These are phyloP conservation scores for Caenorhabditis virilis DNA, from an alignment of 2,888 invertebrate genomes.

Conservation along the genomic window DNA sequence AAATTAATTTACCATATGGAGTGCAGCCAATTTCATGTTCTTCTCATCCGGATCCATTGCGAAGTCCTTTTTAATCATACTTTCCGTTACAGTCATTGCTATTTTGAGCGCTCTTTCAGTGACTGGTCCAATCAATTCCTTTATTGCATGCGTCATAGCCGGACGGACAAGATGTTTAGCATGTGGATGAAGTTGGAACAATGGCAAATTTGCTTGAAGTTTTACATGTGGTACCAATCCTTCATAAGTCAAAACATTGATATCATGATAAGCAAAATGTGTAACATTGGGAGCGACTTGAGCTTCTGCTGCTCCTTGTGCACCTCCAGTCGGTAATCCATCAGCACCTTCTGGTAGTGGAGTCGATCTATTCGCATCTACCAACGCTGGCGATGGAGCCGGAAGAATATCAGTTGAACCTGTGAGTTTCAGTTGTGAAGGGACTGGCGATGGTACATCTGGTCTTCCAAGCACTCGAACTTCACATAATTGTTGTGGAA, in stretches of 20 bases:
- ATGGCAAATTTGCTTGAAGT: slow-evolving; percentile 68
- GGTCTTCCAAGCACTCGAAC: slow-evolving; percentile 39
- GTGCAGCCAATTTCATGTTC: slow-evolving; percentile 76
- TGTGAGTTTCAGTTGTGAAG: slow-evolving; percentile 33
- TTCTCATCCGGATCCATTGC: slow-evolving; percentile 92
- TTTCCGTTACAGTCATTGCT: slow-evolving; percentile 92
- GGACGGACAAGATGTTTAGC: slow-evolving; percentile 85
- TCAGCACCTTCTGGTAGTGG: slow-evolving; percentile 28
- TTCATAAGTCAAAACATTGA: slow-evolving; percentile 76
- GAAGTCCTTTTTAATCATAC: slow-evolving; percentile 92
- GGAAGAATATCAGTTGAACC: slow-evolving; percentile 26
- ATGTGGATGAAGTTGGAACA: slow-evolving; percentile 86
- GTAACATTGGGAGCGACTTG: slow-evolving; percentile 67
- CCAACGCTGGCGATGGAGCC: slow-evolving; percentile 15
- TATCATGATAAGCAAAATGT: slow-evolving; percentile 86
- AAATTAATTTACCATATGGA: slow-evolving; percentile 41
- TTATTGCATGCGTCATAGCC: slow-evolving; percentile 90
- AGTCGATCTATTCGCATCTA: slow-evolving; percentile 18
- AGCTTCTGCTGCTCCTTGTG: slow-evolving; percentile 48
- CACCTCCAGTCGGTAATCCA: slow-evolving; percentile 11
- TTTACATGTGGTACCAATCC: slow-evolving; percentile 58
- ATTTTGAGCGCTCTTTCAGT: slow-evolving; percentile 95
- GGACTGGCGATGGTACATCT: slow-evolving; percentile 42
- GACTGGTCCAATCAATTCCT: slow-evolving; percentile 93
- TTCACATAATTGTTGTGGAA: slow-evolving; percentile 78